These are phyloP conservation scores for Acropora tenuis DNA, from an alignment of 64 coral and sea anemone species.

Conservation along the genomic window DNA sequence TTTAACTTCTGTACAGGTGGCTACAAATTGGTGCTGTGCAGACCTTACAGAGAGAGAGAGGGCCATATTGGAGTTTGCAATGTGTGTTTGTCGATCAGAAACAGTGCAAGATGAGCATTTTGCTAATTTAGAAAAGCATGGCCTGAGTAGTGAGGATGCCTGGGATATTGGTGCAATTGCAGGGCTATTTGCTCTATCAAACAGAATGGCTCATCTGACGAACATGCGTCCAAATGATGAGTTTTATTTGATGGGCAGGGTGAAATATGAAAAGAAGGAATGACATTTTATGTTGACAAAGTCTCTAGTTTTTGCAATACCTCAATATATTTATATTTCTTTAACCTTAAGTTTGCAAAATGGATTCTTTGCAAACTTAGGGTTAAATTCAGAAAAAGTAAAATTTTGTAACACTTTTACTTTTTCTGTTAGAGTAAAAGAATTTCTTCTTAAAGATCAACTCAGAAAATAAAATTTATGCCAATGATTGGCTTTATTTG, in stretches of 20 bases:
- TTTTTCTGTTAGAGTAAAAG: too few species aligned
- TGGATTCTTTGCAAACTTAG: too few species aligned
- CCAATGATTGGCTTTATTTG: too few species aligned
- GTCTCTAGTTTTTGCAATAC: not conserved
- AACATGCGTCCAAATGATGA: slow-evolving; percentile 91
- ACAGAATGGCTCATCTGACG: slow-evolving; percentile 85
- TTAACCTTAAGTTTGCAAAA: too few species aligned
- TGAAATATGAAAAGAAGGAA: slow-evolving; percentile 56
- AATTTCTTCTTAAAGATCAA: too few species aligned
- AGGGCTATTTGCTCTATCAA: slow-evolving; percentile 91
- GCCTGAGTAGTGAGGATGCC: slow-evolving; percentile 75
- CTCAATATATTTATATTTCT: too few species aligned
- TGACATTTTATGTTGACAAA: not conserved
- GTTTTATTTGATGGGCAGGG: slow-evolving; percentile 82
- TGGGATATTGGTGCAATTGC: slow-evolving; percentile 96
- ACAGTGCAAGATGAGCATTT: slow-evolving; percentile 81
- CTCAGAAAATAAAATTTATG: too few species aligned
- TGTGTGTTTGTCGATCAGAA: slow-evolving; percentile 72
- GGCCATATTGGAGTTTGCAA: slow-evolving; percentile 93
- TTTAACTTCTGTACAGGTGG: slow-evolving; percentile 37
- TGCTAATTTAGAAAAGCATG: slow-evolving; percentile 63
- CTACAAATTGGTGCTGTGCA: slow-evolving; percentile 86
- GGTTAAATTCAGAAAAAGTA: too few species aligned
- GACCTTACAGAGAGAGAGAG: slow-evolving; percentile 82
- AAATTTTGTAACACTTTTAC: too few species aligned